phyloP scores from a whole-genome alignment of 2,888 invertebrate genomes.

The Bibio marci region DNA sequence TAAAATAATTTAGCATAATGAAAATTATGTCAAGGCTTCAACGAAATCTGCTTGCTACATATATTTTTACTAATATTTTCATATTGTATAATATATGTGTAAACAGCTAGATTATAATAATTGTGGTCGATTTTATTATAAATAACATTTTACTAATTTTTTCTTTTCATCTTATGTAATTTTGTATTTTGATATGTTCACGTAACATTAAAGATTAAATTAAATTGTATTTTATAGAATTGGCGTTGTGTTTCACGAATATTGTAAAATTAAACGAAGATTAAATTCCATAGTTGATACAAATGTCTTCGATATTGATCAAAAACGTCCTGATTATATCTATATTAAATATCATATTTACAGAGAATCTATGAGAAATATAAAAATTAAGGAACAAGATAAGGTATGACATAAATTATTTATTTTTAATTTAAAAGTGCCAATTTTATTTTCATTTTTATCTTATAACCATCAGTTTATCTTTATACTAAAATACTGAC shows the following conservation, averaged over 20 bases:
- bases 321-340: conserved; percentile 32
- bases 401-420: conserved; percentile 14
- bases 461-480: neutral
- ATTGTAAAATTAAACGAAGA: conserved; percentile 20
- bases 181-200: no score
- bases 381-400: conserved; percentile 21
- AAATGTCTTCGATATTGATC: conserved; percentile 25
- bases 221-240: conserved; percentile 22
- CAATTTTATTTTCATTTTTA: no score
- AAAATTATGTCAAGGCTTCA: no score
- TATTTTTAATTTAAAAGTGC: conserved; percentile 2
- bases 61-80: no score
- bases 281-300: conserved; percentile 26
- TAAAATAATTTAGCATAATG: no score
- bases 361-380: conserved; percentile 26
- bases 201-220: no score
- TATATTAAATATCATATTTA: conserved; percentile 35
- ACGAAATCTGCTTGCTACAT: no score
- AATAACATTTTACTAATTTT: no score
- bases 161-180: no score
- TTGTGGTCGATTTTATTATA: no score
- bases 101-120: no score
- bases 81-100: no score
- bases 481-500: neutral
- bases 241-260: conserved; percentile 23